Conservation (phyloP, 2,113 vertebrate genomes). For the Peucedramus taeniatus region DNA sequence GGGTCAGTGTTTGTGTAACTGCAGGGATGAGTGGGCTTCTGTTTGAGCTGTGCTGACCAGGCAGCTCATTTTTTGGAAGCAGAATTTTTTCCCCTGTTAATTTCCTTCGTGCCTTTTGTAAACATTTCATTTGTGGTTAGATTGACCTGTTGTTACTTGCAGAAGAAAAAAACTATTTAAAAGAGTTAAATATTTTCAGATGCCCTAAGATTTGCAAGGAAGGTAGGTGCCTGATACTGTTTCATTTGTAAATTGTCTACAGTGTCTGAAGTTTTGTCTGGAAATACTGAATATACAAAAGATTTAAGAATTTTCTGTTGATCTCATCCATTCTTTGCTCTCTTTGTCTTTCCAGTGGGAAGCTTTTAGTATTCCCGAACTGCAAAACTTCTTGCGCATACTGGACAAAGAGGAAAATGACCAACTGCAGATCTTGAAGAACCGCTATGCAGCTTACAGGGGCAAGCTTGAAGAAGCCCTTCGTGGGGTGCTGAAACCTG, state of each 20-base stretch:
- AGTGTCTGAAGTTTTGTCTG: background rate
- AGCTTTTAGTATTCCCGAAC: conserved; percentile 91
- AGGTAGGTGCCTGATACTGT: background rate
- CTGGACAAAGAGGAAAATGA: conserved; percentile 93
- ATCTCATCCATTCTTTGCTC: background rate
- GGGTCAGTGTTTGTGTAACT: background rate
- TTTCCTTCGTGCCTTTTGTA: background rate
- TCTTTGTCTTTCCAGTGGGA: conserved; percentile 83
- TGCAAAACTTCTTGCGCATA: conserved; percentile 93
- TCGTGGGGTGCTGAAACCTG: conserved; percentile 66
- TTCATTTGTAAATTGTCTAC: background rate
- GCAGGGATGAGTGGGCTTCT: background rate
- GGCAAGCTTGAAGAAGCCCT: conserved; percentile 88
- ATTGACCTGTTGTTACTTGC: background rate
- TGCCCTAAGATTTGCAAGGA: background rate
- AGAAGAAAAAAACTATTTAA: background rate
- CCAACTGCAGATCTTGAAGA: conserved; percentile 78
- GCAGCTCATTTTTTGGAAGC: background rate
- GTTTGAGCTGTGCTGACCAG: background rate
- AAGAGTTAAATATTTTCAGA: background rate
- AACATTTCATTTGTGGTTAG: background rate
- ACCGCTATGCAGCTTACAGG: conserved; percentile 82
- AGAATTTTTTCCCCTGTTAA: background rate
- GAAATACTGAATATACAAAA: background rate
- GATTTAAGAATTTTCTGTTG: background rate